phyloP scores from a whole-genome alignment of 2,113 vertebrate species.

The Bufo gargarizans region DNA sequence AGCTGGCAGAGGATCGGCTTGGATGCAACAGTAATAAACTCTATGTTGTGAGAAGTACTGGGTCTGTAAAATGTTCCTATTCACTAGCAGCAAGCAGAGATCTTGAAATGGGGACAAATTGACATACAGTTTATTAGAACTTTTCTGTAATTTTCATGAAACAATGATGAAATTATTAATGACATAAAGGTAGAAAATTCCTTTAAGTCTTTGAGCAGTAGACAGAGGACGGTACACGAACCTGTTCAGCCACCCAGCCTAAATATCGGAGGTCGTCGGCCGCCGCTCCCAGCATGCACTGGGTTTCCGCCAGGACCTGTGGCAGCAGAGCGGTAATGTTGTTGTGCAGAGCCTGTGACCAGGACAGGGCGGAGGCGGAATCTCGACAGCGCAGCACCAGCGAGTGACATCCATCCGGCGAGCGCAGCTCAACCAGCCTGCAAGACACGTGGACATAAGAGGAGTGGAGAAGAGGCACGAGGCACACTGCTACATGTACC shows the following conservation, averaged over 20 bases:
- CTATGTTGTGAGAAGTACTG: too few relatives aligned
- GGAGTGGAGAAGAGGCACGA: background rate
- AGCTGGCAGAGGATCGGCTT: too few relatives aligned
- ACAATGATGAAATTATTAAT: too few relatives aligned
- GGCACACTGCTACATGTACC: background rate
- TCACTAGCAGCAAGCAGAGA: too few relatives aligned
- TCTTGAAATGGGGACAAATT: too few relatives aligned
- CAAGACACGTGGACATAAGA: background rate
- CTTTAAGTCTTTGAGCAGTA: background rate
- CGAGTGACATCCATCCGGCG: slow-evolving; percentile 90
- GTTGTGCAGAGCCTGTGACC: slow-evolving; percentile 92
- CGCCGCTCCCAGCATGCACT: slow-evolving; percentile 78
- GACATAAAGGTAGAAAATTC: background rate
- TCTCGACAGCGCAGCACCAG: slow-evolving; percentile 94
- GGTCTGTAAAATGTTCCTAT: too few relatives aligned
- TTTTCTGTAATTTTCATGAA: too few relatives aligned
- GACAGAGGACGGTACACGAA: slow-evolving; percentile 52
- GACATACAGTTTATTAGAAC: too few relatives aligned
- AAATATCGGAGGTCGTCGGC: slow-evolving; percentile 87
- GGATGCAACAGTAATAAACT: too few relatives aligned
- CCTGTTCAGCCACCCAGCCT: slow-evolving; percentile 96
- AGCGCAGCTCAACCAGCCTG: slow-evolving; percentile 94
- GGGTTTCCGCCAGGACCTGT: slow-evolving; percentile 89
- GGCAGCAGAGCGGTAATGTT: slow-evolving; percentile 93
- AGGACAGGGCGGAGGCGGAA: slow-evolving; percentile 83